phyloP scores from a whole-genome alignment of 1,140 invertebrate genomes.

The Ooceraea biroi region DNA sequence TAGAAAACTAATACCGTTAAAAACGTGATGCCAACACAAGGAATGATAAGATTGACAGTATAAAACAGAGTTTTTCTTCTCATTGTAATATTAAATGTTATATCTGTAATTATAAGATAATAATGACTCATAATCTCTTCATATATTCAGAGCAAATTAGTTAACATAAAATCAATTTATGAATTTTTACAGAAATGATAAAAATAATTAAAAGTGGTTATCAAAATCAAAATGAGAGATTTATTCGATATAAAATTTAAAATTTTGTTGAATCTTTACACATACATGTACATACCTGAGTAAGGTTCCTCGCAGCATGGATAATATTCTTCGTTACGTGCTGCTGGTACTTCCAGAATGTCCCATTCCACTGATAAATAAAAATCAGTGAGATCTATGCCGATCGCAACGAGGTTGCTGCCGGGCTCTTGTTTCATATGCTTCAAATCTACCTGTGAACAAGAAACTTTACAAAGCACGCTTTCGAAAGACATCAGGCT shows the following conservation, averaged over 20 bases:
- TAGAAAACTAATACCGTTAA: constrained; percentile 98
- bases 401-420: constrained; percentile 93
- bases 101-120: constrained; percentile 88
- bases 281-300: constrained; percentile 89
- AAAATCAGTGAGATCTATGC: constrained; percentile 97
- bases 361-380: constrained; percentile 99
- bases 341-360: constrained; percentile 97
- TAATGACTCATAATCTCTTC: background rate
- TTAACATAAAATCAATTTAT: background rate
- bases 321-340: constrained; percentile 96
- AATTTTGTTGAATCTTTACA: constrained; percentile 12
- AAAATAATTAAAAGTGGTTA: background rate
- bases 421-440: constrained; percentile 95
- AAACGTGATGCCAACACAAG: constrained; percentile 96
- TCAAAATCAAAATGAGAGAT: too few relatives aligned
- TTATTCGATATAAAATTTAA: background rate
- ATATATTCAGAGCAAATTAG: background rate
- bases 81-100: constrained; percentile 98
- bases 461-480: constrained; percentile 65
- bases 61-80: constrained; percentile 96
- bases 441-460: constrained; percentile 92
- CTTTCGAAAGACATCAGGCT: constrained; percentile 1
- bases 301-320: constrained; percentile 94
- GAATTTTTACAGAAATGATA: background rate
- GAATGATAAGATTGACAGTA: constrained; percentile 96